These are phyloP conservation scores for Amphipyra berbera DNA, from an alignment of 2,888 invertebrate species.

Conservation along the genomic window DNA sequence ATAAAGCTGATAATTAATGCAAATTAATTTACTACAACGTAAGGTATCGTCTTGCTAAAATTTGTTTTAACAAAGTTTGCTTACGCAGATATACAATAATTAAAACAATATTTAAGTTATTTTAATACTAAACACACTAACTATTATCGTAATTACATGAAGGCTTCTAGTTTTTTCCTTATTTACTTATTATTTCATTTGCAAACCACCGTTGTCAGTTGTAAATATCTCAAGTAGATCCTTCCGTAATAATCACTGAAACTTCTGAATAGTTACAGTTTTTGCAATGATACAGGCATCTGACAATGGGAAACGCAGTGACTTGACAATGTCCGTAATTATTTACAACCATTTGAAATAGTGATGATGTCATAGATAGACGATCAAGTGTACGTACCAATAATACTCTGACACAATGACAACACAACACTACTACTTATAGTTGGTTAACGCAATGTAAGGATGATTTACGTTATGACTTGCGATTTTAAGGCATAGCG, in stretches of 20 bases:
- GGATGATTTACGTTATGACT: no score
- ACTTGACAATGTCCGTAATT: conserved; percentile 2
- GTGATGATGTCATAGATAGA: conserved; percentile 32
- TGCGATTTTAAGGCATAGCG: no score
- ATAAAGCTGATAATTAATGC: conserved; percentile 10
- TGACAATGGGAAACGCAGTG: conserved; percentile 15
- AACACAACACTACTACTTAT: no score
- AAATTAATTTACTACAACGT: background rate
- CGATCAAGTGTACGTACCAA: background rate
- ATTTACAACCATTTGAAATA: conserved; percentile 18
- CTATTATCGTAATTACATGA: conserved; percentile 9
- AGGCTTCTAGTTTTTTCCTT: background rate
- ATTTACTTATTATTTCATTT: background rate
- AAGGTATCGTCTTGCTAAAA: conserved; percentile 19
- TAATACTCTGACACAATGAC: no score
- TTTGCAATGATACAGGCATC: background rate
- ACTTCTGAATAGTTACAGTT: background rate
- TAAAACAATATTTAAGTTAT: conserved; percentile 24
- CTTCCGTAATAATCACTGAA: background rate
- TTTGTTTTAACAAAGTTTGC: conserved; percentile 17
- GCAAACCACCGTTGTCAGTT: background rate
- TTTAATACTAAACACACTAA: conserved; percentile 21
- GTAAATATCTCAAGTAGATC: background rate
- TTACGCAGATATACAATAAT: conserved; percentile 10
- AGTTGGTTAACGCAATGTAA: no score